Evolutionary conservation across 2,797 vertebrate genomes (phyloP), one percentile per base, ranked within the genome.

Genomic region (Sebastes oblongus): DNA sequence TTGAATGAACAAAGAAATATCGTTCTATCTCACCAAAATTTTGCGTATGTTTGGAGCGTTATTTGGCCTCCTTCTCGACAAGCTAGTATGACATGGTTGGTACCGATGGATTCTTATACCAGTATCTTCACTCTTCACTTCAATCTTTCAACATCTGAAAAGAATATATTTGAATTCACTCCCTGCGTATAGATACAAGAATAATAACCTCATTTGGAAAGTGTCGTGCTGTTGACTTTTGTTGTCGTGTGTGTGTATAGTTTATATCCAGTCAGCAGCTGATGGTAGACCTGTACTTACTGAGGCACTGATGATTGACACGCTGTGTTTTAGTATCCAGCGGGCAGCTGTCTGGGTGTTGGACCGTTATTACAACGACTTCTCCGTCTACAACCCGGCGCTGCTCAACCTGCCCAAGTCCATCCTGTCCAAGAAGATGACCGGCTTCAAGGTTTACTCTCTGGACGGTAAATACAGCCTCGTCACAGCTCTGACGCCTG

Each of bases 391-490:
- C 94, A 99, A 99, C 94, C 97, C 98, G 0, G 98, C 98, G 62
- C 95, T 99, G 74, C 96, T 98, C 87, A 99, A 98, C 95, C 96
- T 99, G 75, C 98, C 98, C 64, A 99, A 98, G 92, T 98, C 98
- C 78, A 97, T 99, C 93, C 96, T 99, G 59, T 96, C 97, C 89
- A 99, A 98, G 95, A 98, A 99, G 94, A 98, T 98, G 96, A 98
- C 98, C 4, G 98, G 97, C 46, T 99, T 99, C 92, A 99, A 99
- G 86, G 98, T 99, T 84, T 99, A 99, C 93, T 97, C 97, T 16
- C 96, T 99, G 34, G 98, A 94, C 1, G 92, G 90, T 94, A 29
- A 96, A 60, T 74, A 60, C 64, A 60, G 65, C 59, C 66, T 68
- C 4, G 0, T 9, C 18, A 8, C 10, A 0, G 3, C 64, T 80